phyloP scores from a whole-genome alignment of 1,140 invertebrate genomes.

The Drosophila micromelanica region DNA sequence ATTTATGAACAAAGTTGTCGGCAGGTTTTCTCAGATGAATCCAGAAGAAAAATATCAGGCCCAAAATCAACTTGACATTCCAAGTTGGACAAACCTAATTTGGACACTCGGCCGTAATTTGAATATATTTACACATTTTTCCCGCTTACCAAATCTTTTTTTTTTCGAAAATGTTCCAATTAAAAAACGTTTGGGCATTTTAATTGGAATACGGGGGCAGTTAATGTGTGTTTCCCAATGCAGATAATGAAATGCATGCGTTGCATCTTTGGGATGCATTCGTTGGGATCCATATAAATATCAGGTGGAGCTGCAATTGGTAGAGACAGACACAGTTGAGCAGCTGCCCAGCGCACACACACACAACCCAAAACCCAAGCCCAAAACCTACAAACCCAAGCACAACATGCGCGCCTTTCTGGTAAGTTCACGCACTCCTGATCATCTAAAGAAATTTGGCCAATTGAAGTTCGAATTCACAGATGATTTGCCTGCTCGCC shows the following conservation, averaged over 20 bases:
- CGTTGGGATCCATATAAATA: slow-evolving; percentile 56
- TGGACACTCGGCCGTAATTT: slow-evolving; percentile 43
- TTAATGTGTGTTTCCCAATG: slow-evolving; percentile 39
- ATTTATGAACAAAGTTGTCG: slow-evolving; percentile 10
- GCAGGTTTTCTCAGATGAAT: slow-evolving; percentile 22
- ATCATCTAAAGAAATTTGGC: background rate
- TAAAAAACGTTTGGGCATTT: slow-evolving; percentile 51
- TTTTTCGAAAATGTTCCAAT: slow-evolving; percentile 58
- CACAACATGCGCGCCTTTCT: slow-evolving; percentile 69
- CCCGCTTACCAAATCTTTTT: slow-evolving; percentile 34
- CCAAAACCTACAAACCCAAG: slow-evolving; percentile 30
- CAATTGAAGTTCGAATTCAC: background rate
- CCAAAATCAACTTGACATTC: slow-evolving; percentile 12
- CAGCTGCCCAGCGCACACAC: slow-evolving; percentile 50
- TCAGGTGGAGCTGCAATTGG: slow-evolving; percentile 33
- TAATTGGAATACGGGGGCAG: slow-evolving; percentile 48
- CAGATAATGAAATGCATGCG: slow-evolving; percentile 27
- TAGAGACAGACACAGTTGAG: slow-evolving; percentile 56
- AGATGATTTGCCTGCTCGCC: slow-evolving; percentile 67
- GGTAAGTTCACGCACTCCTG: slow-evolving; percentile 38
- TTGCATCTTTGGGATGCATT: slow-evolving; percentile 18
- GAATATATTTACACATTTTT: slow-evolving; percentile 66
- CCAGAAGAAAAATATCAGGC: slow-evolving; percentile 31
- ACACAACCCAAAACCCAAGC: slow-evolving; percentile 19
- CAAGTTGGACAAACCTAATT: slow-evolving; percentile 36